These are phyloP conservation scores for Trichacis sp. DNA, from an alignment of 2,888 invertebrate species.

Conservation along the genomic window DNA sequence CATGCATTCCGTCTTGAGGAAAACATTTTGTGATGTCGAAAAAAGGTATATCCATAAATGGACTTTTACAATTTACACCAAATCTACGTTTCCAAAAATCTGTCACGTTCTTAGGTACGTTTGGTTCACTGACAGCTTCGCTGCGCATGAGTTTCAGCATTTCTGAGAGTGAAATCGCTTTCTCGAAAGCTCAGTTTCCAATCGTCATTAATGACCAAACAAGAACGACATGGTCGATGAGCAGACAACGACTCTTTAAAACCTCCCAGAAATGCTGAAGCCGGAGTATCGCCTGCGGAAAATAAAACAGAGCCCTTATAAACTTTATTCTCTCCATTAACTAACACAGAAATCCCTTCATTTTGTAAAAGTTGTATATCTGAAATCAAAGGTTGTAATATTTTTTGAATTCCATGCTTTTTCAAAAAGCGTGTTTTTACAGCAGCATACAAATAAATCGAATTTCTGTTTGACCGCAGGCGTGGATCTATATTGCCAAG, in stretches of 20 bases:
- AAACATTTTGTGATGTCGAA: constrained; percentile 25
- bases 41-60: neutral
- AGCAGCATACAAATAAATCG: constrained; percentile 34
- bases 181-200: constrained; percentile 17
- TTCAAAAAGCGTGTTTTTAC: constrained; percentile 33
- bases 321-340: constrained; percentile 16
- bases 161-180: constrained; percentile 1
- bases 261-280: constrained; percentile 40
- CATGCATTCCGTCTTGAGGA: constrained; percentile 40
- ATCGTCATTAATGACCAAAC: constrained; percentile 14
- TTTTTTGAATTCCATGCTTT: constrained; percentile 27
- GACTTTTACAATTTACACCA: neutral
- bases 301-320: constrained; percentile 43
- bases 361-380: constrained; percentile 33
- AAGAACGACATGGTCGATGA: constrained; percentile 41
- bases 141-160: neutral
- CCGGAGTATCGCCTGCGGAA: constrained; percentile 42
- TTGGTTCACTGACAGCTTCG: neutral
- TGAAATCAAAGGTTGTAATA: constrained; percentile 36
- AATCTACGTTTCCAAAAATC: neutral
- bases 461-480: constrained; percentile 30
- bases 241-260: constrained; percentile 45
- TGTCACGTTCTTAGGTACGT: neutral
- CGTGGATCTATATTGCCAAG: constrained; percentile 12
- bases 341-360: constrained; percentile 24